Base-by-base conservation (phyloP, 64 coral and sea anemone genomes). In the Actinia tenebrosa region DNA sequence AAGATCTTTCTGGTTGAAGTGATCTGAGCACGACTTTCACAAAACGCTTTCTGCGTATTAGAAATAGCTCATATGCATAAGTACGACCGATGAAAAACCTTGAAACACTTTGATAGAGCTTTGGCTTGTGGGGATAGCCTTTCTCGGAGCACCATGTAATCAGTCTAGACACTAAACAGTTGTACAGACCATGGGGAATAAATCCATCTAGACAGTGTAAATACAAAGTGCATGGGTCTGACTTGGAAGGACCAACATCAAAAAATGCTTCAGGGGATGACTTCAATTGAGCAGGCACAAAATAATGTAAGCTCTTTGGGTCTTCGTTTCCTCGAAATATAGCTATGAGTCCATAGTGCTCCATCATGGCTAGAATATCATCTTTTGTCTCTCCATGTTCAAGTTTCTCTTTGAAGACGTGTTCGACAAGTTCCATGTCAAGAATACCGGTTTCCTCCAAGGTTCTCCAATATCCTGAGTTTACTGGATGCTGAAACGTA, bases 291-390 rank as follows among this genome's bases (percentile, higher is more conserved):
- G 89, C 71, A 45, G 89, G 89, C 7, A 91, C 89, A 64, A 91
- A 91, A 10, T 91, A 91, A 46, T 26, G 53, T 16, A 42, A 23
- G 9, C 50, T 46, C 10, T 59, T 22, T 4, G 46, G 42, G 46
- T n/a, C 63, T 23, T 53, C 53, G 7, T 19, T 44, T 22, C 47
- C 18, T 22, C 47, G 10, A 27, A 91, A 91, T 54, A 77, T 79
- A 42, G 83, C 89, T 11, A 91, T 86, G 53, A 91, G 84, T 10
- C 89, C 89, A 86, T 91, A 91, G 16, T 86, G 53, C 20, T 91
- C 83, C 89, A 91, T 91, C 89, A 91, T 91, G n/a, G 66, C 83
- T 20, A 91, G 72, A 66, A 91, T 58, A 37, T 91, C 89, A 27
- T 91, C 63, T 53, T 80, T 85, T 15, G 50, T 69, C 14, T 86